Evolutionary conservation across 2,888 invertebrate species (phyloP).

Genomic region (Drosophila mayaguana): DNA sequence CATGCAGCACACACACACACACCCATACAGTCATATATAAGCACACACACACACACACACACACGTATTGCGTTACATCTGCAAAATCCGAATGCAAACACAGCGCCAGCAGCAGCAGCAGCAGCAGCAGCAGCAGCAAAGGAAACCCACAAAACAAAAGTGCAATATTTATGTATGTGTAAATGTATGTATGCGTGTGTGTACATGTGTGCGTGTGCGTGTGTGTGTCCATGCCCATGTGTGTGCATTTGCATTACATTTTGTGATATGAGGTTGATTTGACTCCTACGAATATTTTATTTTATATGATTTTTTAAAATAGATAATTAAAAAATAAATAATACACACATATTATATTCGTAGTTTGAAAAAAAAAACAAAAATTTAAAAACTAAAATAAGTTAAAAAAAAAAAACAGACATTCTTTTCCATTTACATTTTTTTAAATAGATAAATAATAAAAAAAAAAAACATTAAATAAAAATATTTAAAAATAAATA

Average conservation of each 20-base stretch:
- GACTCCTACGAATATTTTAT: no score
- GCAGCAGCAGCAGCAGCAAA: conserved; percentile 27
- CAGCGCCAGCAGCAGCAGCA: conserved; percentile 30
- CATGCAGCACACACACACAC: conserved; percentile 44
- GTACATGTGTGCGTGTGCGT: background rate
- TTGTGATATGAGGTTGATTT: background rate
- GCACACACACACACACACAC: conserved; percentile 3
- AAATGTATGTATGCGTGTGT: background rate
- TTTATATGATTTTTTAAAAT: no score
- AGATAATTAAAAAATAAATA: no score
- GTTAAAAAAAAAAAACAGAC: no score
- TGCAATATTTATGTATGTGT: conserved; percentile 46
- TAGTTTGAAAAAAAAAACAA: no score
- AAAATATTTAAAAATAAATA: no score
- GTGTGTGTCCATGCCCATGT: background rate
- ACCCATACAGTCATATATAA: background rate
- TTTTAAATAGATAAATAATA: no score
- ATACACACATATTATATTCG: no score
- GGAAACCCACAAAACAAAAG: conserved; percentile 58
- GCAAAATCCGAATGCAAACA: conserved; percentile 76
- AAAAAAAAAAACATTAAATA: no score
- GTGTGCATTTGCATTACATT: conserved; percentile 31
- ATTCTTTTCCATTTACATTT: no score
- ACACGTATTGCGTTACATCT: conserved; percentile 39
- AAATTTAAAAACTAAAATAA: no score